Conservation (phyloP, 2,113 vertebrate genomes). For the Spea multiplicata region DNA sequence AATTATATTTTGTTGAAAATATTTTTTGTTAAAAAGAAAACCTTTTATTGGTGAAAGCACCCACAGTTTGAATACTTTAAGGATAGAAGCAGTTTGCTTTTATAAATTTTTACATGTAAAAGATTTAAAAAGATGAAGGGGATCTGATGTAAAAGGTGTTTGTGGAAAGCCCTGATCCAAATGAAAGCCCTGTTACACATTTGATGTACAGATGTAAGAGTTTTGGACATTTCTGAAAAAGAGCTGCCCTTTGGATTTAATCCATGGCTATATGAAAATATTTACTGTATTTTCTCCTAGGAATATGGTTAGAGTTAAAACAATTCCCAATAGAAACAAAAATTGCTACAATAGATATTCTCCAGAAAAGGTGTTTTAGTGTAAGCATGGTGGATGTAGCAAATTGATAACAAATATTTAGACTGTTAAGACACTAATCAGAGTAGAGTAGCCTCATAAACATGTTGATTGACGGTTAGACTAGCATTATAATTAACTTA, state of each 20-base stretch:
- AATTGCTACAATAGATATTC: background rate
- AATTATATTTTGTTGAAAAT: background rate
- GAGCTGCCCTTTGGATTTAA: conserved; percentile 61
- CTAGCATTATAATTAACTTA: too few relatives aligned
- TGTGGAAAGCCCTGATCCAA: conserved; percentile 55
- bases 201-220: conserved; percentile 62
- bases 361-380: too few relatives aligned
- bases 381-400: too few relatives aligned
- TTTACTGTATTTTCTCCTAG: conserved; percentile 51
- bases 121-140: conserved; percentile 58
- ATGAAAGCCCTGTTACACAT: conserved; percentile 58
- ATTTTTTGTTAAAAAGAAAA: conserved; percentile 41
- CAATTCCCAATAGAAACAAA: background rate
- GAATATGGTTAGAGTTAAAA: conserved; percentile 1
- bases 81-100: conserved; percentile 36
- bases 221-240: conserved; percentile 60
- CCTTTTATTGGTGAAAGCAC: conserved; percentile 37
- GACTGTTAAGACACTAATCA: too few relatives aligned
- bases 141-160: conserved; percentile 64
- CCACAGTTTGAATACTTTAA: background rate
- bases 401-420: too few relatives aligned
- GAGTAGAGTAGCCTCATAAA: too few relatives aligned
- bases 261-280: conserved; percentile 64
- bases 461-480: too few relatives aligned
- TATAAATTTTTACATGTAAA: conserved; percentile 64